Evolutionary conservation across 2,113 vertebrate genomes (phyloP).

Genomic region (Motacilla alba): DNA sequence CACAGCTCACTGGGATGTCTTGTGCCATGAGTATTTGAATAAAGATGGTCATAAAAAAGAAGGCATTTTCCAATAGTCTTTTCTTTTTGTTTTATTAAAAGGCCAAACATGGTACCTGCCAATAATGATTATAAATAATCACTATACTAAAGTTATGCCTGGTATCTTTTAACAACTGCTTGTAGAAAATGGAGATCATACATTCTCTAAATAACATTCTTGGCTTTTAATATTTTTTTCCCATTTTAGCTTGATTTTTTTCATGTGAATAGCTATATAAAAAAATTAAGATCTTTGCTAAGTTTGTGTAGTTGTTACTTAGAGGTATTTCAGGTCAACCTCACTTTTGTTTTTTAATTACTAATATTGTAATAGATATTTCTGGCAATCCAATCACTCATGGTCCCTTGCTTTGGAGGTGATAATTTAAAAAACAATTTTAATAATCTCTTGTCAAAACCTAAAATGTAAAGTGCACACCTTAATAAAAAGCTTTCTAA

Average conservation of each 20-base stretch:
- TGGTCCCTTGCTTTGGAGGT: conserved; percentile 15
- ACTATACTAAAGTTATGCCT: not conserved
- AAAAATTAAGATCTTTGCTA: not conserved
- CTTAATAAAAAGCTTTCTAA: not conserved
- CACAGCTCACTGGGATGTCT: not conserved
- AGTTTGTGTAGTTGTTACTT: not conserved
- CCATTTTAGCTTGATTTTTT: not conserved
- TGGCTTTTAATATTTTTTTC: not conserved
- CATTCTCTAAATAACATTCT: not conserved
- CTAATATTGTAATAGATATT: conserved; percentile 54
- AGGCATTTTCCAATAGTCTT: not conserved
- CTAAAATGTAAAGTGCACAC: conserved; percentile 22
- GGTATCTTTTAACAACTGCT: not conserved
- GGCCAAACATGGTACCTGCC: not conserved
- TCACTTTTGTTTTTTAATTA: conserved; percentile 27
- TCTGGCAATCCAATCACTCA: conserved; percentile 52
- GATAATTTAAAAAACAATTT: conserved; percentile 55
- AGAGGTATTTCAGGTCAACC: conserved; percentile 3
- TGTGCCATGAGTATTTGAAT: not conserved
- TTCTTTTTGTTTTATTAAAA: not conserved
- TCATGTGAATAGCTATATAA: not conserved
- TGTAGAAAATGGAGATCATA: not conserved
- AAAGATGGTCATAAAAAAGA: conserved; percentile 11
- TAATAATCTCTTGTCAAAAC: conserved; percentile 61
- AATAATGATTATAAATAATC: not conserved